Percentiles rank a stretch among this genome's conserved stretches.
phyloP scores from a whole-genome alignment of 2,888 invertebrate species.

The Melinopterus prodromus region DNA sequence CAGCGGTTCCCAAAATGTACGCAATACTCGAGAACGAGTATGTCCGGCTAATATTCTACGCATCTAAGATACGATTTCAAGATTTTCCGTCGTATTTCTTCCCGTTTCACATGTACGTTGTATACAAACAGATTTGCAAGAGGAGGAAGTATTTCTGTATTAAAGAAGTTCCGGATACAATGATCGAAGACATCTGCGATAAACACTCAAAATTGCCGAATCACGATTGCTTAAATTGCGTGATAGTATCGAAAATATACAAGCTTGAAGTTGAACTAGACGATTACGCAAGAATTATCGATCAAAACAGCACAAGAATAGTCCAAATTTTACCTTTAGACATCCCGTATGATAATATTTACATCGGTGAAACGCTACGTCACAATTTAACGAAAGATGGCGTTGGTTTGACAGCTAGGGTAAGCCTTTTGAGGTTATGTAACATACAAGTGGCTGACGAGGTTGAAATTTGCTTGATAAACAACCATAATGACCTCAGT shows the following conservation, averaged over 20 bases:
- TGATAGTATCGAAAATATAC: conserved; percentile 30
- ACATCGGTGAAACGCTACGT: conserved; percentile 35
- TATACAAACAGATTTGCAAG: conserved; percentile 50
- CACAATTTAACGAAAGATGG: conserved; percentile 25
- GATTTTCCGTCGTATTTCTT: conserved; percentile 52
- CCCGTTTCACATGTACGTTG: conserved; percentile 54
- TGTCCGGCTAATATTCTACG: conserved; percentile 36
- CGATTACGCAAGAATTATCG: conserved; percentile 28
- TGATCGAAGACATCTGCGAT: conserved; percentile 42
- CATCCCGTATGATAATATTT: conserved; percentile 23
- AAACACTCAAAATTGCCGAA: conserved; percentile 36
- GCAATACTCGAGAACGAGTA: conserved; percentile 30
- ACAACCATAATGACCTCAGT: conserved; percentile 59
- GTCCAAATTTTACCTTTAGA: conserved; percentile 33
- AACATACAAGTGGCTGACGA: conserved; percentile 49
- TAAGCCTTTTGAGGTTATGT: conserved; percentile 17
- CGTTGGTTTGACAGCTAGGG: conserved; percentile 7
- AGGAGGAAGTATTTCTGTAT: conserved; percentile 46
- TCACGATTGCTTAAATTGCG: conserved; percentile 32
- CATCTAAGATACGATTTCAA: conserved; percentile 37
- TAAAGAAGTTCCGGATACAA: conserved; percentile 43
- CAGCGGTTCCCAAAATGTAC: conserved; percentile 26
- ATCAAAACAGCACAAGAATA: conserved; percentile 5
- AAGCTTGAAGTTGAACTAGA: conserved; percentile 20
- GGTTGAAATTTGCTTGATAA: conserved; percentile 54